Conservation (phyloP, 2,888 invertebrate genomes). For the Chrysina gloriosa region DNA sequence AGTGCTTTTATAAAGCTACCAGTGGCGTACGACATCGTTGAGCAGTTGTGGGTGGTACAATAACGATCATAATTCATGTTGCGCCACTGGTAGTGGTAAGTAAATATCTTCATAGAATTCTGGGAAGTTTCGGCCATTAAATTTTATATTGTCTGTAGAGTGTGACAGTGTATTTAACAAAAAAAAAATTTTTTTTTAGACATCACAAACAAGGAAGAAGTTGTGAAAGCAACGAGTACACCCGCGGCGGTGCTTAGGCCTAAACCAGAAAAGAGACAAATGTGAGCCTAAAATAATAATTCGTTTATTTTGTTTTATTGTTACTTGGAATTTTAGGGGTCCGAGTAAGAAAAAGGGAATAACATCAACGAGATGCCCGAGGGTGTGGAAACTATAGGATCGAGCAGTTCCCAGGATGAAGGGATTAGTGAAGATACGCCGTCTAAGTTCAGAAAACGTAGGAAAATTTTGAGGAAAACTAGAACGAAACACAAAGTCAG, state of each 20-base stretch:
- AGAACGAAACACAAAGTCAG: slow-evolving; percentile 70
- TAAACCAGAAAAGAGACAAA: slow-evolving; percentile 49
- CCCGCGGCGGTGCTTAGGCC: slow-evolving; percentile 40
- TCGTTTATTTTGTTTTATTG: neutral
- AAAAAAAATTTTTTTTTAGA: slow-evolving; percentile 13
- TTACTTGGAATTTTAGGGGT: slow-evolving; percentile 7
- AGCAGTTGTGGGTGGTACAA: too few species aligned
- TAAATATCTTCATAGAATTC: too few species aligned
- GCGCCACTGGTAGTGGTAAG: too few species aligned
- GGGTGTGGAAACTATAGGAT: slow-evolving; percentile 66
- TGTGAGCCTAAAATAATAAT: slow-evolving; percentile 44
- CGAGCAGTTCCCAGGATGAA: slow-evolving; percentile 67
- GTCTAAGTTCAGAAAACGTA: slow-evolving; percentile 60
- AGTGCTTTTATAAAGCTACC: too few species aligned
- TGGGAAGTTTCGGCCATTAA: too few species aligned
- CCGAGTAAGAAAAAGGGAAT: slow-evolving; percentile 57
- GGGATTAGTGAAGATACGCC: slow-evolving; percentile 65
- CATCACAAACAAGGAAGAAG: slow-evolving; percentile 29
- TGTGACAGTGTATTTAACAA: neutral
- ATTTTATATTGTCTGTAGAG: too few species aligned
- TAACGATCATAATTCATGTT: too few species aligned
- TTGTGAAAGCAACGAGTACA: slow-evolving; percentile 27
- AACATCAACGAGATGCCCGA: slow-evolving; percentile 66
- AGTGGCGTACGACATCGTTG: too few species aligned
- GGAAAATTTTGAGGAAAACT: slow-evolving; percentile 72